Evolutionary conservation across 2,888 invertebrate species (phyloP).

Genomic region (Oscheius myriophilus): DNA sequence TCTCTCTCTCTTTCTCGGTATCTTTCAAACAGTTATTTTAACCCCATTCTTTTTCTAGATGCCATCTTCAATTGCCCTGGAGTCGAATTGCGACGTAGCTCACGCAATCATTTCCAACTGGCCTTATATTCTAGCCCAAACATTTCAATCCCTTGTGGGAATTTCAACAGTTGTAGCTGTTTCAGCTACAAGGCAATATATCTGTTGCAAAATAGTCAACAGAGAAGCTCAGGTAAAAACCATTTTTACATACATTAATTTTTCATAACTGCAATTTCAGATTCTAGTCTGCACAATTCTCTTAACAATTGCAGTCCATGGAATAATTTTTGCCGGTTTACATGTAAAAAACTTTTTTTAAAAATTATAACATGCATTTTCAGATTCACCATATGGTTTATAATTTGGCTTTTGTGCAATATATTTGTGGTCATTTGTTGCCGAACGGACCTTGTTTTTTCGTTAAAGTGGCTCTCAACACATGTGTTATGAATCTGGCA

Average conservation of each 20-base stretch:
- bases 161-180: background rate
- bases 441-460: constrained; percentile 15
- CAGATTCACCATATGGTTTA: constrained; percentile 22
- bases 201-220: background rate
- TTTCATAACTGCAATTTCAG: background rate
- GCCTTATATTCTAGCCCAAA: background rate
- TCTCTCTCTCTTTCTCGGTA: too few species aligned
- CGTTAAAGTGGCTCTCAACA: constrained; percentile 12
- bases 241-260: background rate
- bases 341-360: background rate
- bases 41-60: too few species aligned
- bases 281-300: background rate
- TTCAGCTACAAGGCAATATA: background rate
- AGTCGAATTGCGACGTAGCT: too few species aligned
- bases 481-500: constrained; percentile 7
- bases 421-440: constrained; percentile 4
- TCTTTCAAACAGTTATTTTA: too few species aligned
- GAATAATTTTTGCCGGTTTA: background rate
- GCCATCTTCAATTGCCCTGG: too few species aligned
- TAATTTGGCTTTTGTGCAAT: background rate
- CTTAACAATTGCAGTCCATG: constrained; percentile 10
- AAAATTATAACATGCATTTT: background rate
- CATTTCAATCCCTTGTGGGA: constrained; percentile 1
- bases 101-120: background rate
- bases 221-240: background rate